These are phyloP conservation scores for Pseudococcus viburni DNA, from an alignment of 2,888 invertebrate genomes.

Conservation along the genomic window DNA sequence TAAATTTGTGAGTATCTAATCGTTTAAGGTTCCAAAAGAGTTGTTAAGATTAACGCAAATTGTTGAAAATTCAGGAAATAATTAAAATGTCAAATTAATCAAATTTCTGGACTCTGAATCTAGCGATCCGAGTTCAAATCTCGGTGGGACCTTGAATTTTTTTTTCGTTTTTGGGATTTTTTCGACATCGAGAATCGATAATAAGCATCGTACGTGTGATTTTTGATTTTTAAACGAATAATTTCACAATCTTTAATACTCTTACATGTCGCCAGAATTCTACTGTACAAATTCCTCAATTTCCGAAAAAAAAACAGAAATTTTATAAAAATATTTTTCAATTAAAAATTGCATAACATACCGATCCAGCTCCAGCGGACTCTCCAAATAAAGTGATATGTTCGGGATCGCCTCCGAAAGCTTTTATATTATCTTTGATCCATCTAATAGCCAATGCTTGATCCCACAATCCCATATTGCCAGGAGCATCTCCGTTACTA, in stretches of 20 bases:
- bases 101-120: constrained; percentile 73
- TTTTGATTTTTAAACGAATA: neutral
- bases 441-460: constrained; percentile 94
- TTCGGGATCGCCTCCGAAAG: constrained; percentile 94
- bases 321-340: too few species aligned
- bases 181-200: neutral
- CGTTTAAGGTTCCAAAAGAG: too few species aligned
- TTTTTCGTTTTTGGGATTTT: neutral
- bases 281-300: too few species aligned
- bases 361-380: constrained; percentile 93
- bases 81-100: too few species aligned
- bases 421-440: constrained; percentile 91
- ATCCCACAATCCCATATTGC: constrained; percentile 95
- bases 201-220: neutral
- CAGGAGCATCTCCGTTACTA: constrained; percentile 85
- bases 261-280: neutral
- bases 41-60: too few species aligned
- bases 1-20: too few species aligned
- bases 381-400: constrained; percentile 95
- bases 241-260: neutral
- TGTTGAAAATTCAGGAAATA: too few species aligned
- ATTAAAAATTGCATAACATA: constrained; percentile 74
- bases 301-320: too few species aligned
- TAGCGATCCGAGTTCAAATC: constrained; percentile 71
- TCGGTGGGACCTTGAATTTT: constrained; percentile 70